Base-by-base conservation (phyloP, 2,113 vertebrate species). In the Meriones unguiculatus region DNA sequence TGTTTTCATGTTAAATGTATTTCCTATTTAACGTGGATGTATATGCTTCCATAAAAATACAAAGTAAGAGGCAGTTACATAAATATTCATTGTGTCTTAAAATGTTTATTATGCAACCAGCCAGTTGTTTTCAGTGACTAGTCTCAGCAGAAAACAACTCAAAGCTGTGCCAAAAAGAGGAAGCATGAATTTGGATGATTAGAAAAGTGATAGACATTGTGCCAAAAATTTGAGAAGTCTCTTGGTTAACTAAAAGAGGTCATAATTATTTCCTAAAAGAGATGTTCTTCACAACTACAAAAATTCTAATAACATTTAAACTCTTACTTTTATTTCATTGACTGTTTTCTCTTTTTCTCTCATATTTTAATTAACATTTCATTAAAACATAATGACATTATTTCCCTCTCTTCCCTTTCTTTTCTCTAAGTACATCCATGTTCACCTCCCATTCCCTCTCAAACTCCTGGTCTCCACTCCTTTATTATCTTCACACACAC, bases 241-340 rank as follows among this genome's bases (percentile, higher is more conserved):
- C 59, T 86, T 86, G 62, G 11, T 87, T 93, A 86, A 91, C 57
- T 81, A 25, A 76, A 86, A 90, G 28, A 70, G n/a, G 41, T 95
- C 22, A 64, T 24, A 95, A 65, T 81, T 85, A 50, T 89, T 52
- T 96, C 95, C 81, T 69, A 32, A 75, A 75, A 96, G 59, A 67
- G n/a, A 15, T 57, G 7, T 80, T 93, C 62, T 84, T 94, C 80
- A 54, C 1, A 72, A 59, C 73, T 59, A 8, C 62, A 73, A 75
- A 57, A 81, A 81, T 89, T 78, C 30, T 57, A 72, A 76, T 57
- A 54, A 28, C 70, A 65, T 80, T n/a, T 3, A 90, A 52, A 62
- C 10, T 86, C 46, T 90, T 92, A 62, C 35, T 95, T 84, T 89
- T 82, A 86, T 94, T 95, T 92, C 52, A 89, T 52, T 54, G 64